These are phyloP conservation scores for Protophormia terraenovae DNA, from an alignment of 2,888 invertebrate genomes.

Conservation along the genomic window DNA sequence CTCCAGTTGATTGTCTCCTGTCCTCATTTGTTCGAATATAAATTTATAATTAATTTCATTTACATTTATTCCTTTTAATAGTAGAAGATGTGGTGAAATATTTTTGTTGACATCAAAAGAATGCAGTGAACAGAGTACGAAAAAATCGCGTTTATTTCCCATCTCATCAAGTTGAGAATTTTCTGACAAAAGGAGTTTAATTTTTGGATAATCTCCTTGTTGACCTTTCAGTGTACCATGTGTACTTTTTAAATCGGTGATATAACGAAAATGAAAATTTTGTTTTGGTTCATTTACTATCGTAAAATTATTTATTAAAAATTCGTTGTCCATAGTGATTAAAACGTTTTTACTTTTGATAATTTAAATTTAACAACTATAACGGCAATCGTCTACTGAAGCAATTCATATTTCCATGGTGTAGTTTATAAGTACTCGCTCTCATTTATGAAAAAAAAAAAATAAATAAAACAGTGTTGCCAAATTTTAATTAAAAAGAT, in stretches of 20 bases:
- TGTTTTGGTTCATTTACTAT: constrained; percentile 39
- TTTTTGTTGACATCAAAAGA: neutral
- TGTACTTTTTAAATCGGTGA: constrained; percentile 1
- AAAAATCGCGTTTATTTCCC: constrained; percentile 44
- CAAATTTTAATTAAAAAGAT: too few species aligned
- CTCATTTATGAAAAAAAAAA: too few species aligned
- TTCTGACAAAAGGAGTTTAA: constrained; percentile 26
- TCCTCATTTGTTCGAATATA: constrained; percentile 43
- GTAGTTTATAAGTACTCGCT: too few species aligned
- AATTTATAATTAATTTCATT: neutral
- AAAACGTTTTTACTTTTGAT: too few species aligned
- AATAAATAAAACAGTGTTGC: too few species aligned
- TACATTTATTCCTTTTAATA: neutral
- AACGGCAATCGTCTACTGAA: too few species aligned
- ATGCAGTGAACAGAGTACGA: constrained; percentile 46
- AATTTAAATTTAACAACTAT: too few species aligned
- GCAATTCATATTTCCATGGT: too few species aligned
- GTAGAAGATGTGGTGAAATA: constrained; percentile 36
- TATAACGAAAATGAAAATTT: constrained; percentile 47
- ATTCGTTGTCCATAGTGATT: constrained; percentile 14
- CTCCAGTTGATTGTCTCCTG: neutral
- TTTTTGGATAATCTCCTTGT: constrained; percentile 15
- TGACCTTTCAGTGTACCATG: constrained; percentile 45
- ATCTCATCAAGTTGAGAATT: constrained; percentile 5
- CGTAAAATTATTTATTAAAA: neutral